These are phyloP conservation scores for Ancistrus triradiatus DNA, from an alignment of 2,113 vertebrate species.

Conservation along the genomic window DNA sequence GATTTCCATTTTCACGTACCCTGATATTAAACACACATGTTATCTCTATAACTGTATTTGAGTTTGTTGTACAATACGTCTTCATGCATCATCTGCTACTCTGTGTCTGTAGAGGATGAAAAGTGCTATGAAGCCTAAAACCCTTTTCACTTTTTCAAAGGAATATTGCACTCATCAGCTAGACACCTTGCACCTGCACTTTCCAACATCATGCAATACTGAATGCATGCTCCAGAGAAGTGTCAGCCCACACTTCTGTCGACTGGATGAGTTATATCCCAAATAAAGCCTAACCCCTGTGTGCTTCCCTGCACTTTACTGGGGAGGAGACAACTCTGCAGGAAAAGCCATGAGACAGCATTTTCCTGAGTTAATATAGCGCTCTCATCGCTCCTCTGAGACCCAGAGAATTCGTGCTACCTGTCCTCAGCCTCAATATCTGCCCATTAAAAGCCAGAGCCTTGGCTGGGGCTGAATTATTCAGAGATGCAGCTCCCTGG, in stretches of 20 bases:
- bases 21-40: no score
- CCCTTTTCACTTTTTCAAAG: no score
- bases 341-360: conserved; percentile 48
- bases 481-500: conserved; percentile 37
- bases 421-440: conserved; percentile 43
- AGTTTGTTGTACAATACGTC: no score
- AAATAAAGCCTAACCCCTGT: conserved; percentile 44
- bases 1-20: no score
- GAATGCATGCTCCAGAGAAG: conserved; percentile 26
- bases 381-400: conserved; percentile 38
- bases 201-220: conserved; percentile 10
- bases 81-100: no score
- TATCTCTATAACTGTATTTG: no score
- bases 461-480: conserved; percentile 45
- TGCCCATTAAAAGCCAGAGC: conserved; percentile 48
- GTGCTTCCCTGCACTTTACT: conserved; percentile 43
- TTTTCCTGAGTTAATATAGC: conserved; percentile 43
- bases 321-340: conserved; percentile 30
- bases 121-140: no score
- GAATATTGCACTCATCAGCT: no score
- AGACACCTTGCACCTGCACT: no score
- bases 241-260: conserved; percentile 15
- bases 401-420: conserved; percentile 40
- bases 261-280: conserved; percentile 42
- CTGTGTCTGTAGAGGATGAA: no score